Evolutionary conservation across 2,797 vertebrate genomes (phyloP).

Genomic region (Sphenopsis melanotis): DNA sequence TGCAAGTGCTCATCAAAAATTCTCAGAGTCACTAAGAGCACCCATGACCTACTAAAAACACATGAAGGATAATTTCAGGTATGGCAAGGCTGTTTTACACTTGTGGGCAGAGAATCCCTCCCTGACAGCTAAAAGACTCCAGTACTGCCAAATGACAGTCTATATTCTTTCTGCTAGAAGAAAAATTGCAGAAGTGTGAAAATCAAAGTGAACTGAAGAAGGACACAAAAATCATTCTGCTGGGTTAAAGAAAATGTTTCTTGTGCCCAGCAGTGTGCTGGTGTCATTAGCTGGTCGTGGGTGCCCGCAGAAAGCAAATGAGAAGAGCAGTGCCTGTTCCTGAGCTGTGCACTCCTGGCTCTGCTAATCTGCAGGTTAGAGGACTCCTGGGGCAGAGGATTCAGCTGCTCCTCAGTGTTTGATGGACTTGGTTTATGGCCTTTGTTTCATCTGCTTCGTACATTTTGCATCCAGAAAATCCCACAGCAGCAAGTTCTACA

Average conservation of each 20-base stretch:
- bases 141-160: background rate
- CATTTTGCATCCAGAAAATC: background rate
- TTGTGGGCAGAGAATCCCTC: background rate
- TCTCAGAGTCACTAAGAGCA: background rate
- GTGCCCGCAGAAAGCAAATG: background rate
- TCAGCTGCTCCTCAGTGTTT: background rate
- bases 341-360: background rate
- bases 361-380: background rate
- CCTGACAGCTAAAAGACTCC: background rate
- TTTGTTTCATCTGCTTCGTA: background rate
- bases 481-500: background rate
- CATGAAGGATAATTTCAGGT: background rate
- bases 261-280: background rate
- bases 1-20: background rate
- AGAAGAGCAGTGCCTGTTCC: background rate
- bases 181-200: background rate
- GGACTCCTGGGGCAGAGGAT: background rate
- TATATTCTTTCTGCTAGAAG: background rate
- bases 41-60: background rate
- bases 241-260: background rate
- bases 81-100: background rate
- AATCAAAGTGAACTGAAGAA: background rate
- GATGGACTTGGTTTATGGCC: background rate
- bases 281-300: background rate
- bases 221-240: background rate